phyloP scores from a whole-genome alignment of 2,113 vertebrate genomes.

The Pithys albifrons region DNA sequence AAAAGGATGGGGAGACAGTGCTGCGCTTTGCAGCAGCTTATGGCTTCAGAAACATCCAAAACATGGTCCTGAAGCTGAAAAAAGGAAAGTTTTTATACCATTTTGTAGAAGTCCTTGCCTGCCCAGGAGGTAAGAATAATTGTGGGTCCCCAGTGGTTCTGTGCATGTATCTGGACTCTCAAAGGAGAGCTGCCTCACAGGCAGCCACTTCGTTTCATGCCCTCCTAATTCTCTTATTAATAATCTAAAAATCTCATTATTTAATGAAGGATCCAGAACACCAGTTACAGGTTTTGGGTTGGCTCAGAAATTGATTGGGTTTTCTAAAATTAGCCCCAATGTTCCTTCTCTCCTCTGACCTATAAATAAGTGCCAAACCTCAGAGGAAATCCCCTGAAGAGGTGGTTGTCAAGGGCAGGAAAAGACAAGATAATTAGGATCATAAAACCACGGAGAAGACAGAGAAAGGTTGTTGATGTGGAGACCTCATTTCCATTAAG shows the following conservation, averaged over 20 bases:
- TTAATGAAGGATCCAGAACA: background rate
- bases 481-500: background rate
- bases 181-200: background rate
- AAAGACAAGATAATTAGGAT: slow-evolving; percentile 3
- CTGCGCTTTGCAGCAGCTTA: slow-evolving; percentile 92
- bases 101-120: slow-evolving; percentile 94
- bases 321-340: background rate
- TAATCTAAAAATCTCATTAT: background rate
- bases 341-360: background rate
- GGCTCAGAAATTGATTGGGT: background rate
- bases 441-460: background rate
- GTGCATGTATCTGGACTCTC: rapidly evolving
- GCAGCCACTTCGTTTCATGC: background rate
- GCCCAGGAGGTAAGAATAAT: slow-evolving; percentile 86
- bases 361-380: background rate
- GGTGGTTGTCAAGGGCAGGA: slow-evolving; percentile 15
- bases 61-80: slow-evolving; percentile 88
- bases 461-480: background rate
- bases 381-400: background rate
- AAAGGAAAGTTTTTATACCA: slow-evolving; percentile 90
- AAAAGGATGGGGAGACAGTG: slow-evolving; percentile 88
- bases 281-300: background rate
- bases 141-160: background rate
- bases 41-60: slow-evolving; percentile 95
- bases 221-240: background rate